These are phyloP conservation scores for Diplolepis rosae DNA, from an alignment of 2,888 invertebrate genomes.

Conservation along the genomic window DNA sequence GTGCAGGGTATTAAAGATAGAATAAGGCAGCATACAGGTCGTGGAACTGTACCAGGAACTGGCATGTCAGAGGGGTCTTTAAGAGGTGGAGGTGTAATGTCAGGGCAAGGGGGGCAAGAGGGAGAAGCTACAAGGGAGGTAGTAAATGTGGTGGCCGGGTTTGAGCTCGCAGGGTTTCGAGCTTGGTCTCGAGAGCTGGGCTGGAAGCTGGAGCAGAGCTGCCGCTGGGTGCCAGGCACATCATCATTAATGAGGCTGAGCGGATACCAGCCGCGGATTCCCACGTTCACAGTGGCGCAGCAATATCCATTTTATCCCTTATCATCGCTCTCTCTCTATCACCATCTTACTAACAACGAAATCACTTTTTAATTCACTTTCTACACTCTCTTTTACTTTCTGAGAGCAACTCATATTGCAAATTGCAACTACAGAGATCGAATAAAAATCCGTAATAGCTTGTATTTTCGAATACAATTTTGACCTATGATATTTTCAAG, in stretches of 20 bases:
- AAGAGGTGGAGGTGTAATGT: neutral
- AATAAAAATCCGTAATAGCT: too few species aligned
- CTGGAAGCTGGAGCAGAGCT: slow-evolving; percentile 39
- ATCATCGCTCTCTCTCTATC: slow-evolving; percentile 34
- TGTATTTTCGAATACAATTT: too few species aligned
- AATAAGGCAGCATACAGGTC: neutral
- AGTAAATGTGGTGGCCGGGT: slow-evolving; percentile 34
- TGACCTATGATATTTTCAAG: too few species aligned
- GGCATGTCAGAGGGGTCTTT: neutral
- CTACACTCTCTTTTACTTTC: slow-evolving; percentile 23
- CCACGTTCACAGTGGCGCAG: slow-evolving; percentile 69
- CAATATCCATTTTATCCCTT: slow-evolving; percentile 63
- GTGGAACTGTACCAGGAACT: neutral
- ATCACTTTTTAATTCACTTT: slow-evolving; percentile 29
- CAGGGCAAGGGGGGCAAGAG: slow-evolving; percentile 11
- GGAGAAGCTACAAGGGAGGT: slow-evolving; percentile 26
- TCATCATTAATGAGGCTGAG: slow-evolving; percentile 85
- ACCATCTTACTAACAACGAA: slow-evolving; percentile 31
- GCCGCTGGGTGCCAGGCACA: slow-evolving; percentile 84
- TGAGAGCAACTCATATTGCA: neutral
- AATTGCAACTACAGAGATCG: neutral
- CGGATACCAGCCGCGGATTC: slow-evolving; percentile 68
- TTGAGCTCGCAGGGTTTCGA: slow-evolving; percentile 32
- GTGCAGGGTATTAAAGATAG: neutral
- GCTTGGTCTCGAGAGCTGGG: slow-evolving; percentile 37